Base-by-base conservation (phyloP, 2,113 vertebrate species). In the Etheostoma spectabile region DNA sequence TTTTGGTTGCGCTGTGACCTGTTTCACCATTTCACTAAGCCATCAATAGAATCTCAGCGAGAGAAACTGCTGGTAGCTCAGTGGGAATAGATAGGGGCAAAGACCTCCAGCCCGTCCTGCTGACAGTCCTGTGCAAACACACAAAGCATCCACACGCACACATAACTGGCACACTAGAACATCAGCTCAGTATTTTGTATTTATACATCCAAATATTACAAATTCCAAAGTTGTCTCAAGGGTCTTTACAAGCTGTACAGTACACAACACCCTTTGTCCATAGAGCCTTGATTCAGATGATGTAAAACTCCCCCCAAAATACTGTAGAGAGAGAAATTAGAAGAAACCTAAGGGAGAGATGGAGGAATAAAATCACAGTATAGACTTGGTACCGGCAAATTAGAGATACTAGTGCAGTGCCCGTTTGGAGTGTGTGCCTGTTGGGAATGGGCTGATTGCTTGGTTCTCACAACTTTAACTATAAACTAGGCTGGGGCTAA, bases 11-110 rank as follows among this genome's bases (percentile, higher is more conserved):
- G 82, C 27, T 69, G 19, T 53, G 60, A 59, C 55, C 61, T 55
- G 35, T 35, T 46, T 70, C 55, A 38, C n/a, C 53, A 27, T 63
- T 71, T 51, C 77, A 75, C 49, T 59, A 77, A 85, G 35, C 24
- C 63, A 80, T 86, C 68, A 62, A 81, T 75, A 14, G 46, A 52
- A 13, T 21, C 14, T 46, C 64, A 66, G 46, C 14, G 21, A 45
- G 77, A 65, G 57, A n/a, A 60, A 33, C 60, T 57, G 74, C 81
- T 66, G 78, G n/a, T 8, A 21, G 75, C 83, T 66, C 75, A 56
- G 30, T 5, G 18, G 67, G 62, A 38, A 53, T 74, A 46, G 71
- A 56, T 22, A 14, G 24, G 24, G 27, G 11, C 59, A 8, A 64
- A 60, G 61, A 62, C 59, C 64, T 64, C 2, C 7, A 62, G n/a